A percentile compares a stretch with the other conserved stretches of the same genome.
Conservation (phyloP, 2,797 vertebrate genomes). For the Pseudocheirus occidentalis region DNA sequence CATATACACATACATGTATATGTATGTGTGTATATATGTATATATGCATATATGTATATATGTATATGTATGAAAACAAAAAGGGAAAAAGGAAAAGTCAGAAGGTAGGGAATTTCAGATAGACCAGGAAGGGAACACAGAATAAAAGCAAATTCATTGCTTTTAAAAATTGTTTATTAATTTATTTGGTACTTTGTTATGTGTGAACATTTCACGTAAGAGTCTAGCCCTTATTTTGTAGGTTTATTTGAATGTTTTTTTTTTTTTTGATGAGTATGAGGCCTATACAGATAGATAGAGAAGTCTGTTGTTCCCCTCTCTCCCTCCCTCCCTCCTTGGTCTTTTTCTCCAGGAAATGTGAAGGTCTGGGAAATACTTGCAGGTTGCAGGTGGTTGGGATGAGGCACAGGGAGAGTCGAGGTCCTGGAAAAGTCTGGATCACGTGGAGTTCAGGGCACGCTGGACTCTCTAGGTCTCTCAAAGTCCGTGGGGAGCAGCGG, state of each 20-base stretch:
- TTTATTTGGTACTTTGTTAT: neutral
- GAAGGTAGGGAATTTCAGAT: neutral
- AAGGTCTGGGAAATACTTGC: too few species aligned
- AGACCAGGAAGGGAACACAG: neutral
- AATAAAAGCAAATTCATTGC: neutral
- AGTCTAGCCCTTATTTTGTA: neutral
- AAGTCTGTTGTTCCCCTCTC: neutral
- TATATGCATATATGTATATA: neutral
- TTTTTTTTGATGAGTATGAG: neutral
- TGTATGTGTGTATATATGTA: too few species aligned
- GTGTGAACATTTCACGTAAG: neutral
- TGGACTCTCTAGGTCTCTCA: too few species aligned
- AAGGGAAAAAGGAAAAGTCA: neutral
- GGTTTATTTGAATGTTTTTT: neutral
- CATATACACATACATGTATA: too few species aligned
- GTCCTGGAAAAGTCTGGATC: too few species aligned
- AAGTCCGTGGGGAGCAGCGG: too few species aligned
- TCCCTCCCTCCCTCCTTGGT: neutral
- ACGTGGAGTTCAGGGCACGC: too few species aligned
- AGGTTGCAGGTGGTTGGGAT: too few species aligned
- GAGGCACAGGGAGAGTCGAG: too few species aligned
- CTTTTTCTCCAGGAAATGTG: neutral
- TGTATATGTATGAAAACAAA: neutral
- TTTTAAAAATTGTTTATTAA: neutral
- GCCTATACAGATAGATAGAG: neutral